Evolutionary conservation across 2,797 vertebrate genomes (phyloP).

Genomic region (Macroramphosus scolopax): DNA sequence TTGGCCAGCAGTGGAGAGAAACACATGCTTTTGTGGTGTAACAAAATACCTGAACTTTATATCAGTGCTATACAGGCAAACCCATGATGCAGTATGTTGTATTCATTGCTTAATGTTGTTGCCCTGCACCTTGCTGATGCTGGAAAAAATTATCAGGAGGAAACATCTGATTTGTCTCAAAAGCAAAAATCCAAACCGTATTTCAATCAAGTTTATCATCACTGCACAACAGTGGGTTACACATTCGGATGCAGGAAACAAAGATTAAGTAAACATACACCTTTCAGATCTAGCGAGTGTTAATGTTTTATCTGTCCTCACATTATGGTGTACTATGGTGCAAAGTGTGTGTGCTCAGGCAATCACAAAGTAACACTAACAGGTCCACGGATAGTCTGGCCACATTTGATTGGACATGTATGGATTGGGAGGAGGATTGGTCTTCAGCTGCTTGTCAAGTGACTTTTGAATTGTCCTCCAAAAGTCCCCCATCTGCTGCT

Average conservation of each 20-base stretch:
- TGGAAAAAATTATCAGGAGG: too few species aligned
- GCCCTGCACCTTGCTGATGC: too few species aligned
- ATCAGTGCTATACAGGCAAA: conserved; percentile 47
- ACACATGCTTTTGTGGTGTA: conserved; percentile 45
- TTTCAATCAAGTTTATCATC: conserved; percentile 29
- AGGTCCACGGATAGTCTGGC: conserved; percentile 46
- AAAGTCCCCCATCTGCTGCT: conserved; percentile 16
- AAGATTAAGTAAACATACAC: conserved; percentile 22
- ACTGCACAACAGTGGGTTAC: conserved; percentile 34
- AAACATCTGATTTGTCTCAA: conserved; percentile 17
- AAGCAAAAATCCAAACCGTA: conserved; percentile 18
- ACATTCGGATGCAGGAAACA: conserved; percentile 29
- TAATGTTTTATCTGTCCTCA: conserved; percentile 38
- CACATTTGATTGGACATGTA: conserved; percentile 32
- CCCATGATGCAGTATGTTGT: conserved; percentile 30
- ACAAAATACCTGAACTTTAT: conserved; percentile 52
- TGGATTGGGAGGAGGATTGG: conserved; percentile 6
- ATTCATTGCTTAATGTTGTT: background rate
- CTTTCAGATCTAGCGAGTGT: conserved; percentile 18
- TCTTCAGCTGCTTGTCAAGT: too few species aligned
- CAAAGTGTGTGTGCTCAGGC: conserved; percentile 10
- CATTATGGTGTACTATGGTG: too few species aligned
- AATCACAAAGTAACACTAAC: conserved; percentile 15
- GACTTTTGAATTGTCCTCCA: too few species aligned
- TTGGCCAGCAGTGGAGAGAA: conserved; percentile 27